A percentile compares a stretch with the other conserved stretches of the same genome.
These are phyloP conservation scores for Clunio marinus DNA, from an alignment of 2,888 invertebrate genomes.

Conservation along the genomic window DNA sequence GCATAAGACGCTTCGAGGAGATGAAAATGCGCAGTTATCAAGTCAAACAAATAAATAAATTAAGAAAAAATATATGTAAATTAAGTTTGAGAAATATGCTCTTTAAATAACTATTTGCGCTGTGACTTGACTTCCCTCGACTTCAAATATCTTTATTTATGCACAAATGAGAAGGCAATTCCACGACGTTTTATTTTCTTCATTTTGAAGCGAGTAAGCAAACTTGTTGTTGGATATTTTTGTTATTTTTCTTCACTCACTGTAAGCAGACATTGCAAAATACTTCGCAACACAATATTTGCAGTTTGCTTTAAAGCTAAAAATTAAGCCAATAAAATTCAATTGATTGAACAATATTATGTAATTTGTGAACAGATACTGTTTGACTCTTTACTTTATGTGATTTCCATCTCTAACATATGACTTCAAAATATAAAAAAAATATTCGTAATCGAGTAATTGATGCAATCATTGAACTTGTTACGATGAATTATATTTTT, in stretches of 20 bases:
- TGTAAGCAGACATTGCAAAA: not conserved
- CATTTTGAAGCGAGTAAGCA: not conserved
- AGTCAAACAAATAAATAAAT: constrained; percentile 11
- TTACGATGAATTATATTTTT: not conserved
- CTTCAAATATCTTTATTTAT: constrained; percentile 6
- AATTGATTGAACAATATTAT: constrained; percentile 28
- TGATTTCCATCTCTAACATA: constrained; percentile 21
- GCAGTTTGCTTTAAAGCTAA: constrained; percentile 16
- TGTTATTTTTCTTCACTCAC: not conserved
- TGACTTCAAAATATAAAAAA: constrained; percentile 22
- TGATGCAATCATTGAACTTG: constrained; percentile 21
- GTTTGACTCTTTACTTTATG: not conserved
- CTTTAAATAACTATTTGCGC: not conserved
- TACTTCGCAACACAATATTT: constrained; percentile 1
- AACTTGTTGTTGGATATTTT: not conserved
- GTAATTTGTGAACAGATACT: constrained; percentile 3
- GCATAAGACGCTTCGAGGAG: not conserved
- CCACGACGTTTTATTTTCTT: too few relatives aligned
- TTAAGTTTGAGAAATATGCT: constrained; percentile 10
- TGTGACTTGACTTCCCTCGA: too few relatives aligned
- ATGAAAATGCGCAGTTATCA: constrained; percentile 18
- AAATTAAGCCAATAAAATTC: constrained; percentile 27
- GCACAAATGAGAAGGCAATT: not conserved
- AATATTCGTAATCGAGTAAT: constrained; percentile 9
- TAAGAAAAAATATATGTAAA: constrained; percentile 2